phyloP scores from a whole-genome alignment of 2,888 invertebrate genomes.

The Hedya salicella region DNA sequence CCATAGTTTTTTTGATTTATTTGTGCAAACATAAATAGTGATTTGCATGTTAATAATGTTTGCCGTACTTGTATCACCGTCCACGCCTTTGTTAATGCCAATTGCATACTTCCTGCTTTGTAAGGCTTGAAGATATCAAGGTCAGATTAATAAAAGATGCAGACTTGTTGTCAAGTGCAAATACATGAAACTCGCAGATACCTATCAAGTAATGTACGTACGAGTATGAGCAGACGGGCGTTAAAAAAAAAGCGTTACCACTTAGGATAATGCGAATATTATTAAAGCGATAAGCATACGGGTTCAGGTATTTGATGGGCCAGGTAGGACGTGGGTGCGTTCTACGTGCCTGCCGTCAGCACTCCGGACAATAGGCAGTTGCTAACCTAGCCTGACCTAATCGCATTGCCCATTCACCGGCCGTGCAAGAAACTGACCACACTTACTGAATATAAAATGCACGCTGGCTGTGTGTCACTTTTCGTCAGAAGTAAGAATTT shows the following conservation, averaged over 20 bases:
- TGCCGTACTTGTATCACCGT: constrained; percentile 9
- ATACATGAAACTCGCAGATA: constrained; percentile 6
- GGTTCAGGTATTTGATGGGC: constrained; percentile 19
- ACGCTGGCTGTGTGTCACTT: constrained; percentile 81
- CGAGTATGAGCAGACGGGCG: neutral
- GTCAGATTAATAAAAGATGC: constrained; percentile 20
- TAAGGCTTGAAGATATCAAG: constrained; percentile 31
- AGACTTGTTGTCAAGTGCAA: constrained; percentile 16
- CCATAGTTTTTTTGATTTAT: constrained; percentile 6
- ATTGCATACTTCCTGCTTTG: constrained; percentile 33
- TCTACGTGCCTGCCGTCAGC: constrained; percentile 55
- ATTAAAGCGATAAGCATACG: constrained; percentile 3
- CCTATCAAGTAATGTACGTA: constrained; percentile 2
- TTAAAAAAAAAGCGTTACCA: constrained; percentile 11
- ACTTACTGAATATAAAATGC: constrained; percentile 81
- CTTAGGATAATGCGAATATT: constrained; percentile 13
- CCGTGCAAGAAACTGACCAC: constrained; percentile 79
- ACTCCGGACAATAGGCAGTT: constrained; percentile 58
- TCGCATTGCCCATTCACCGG: constrained; percentile 70
- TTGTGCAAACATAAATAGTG: constrained; percentile 13
- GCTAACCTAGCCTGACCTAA: constrained; percentile 63
- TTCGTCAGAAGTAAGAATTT: constrained; percentile 82
- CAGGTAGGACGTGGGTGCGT: constrained; percentile 12
- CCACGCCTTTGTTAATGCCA: constrained; percentile 25
- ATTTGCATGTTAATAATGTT: constrained; percentile 30